phyloP scores from a whole-genome alignment of 2,888 invertebrate genomes.

The Drosophila peninsularis region DNA sequence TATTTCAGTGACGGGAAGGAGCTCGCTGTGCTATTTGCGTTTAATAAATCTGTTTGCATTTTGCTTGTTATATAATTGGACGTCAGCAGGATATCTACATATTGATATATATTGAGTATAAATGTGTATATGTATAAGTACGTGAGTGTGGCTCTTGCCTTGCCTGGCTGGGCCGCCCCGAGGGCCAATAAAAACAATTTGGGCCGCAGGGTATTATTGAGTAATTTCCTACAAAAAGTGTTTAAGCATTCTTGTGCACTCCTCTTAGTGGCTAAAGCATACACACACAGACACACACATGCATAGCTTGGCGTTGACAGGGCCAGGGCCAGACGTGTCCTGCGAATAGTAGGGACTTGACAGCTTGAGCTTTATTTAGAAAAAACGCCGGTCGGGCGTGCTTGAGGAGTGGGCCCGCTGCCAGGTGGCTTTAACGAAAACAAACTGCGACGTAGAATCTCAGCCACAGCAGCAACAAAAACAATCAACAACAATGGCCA shows the following conservation, averaged over 20 bases:
- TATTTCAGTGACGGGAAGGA: conserved; percentile 31
- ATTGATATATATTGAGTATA: not conserved
- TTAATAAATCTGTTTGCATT: conserved; percentile 18
- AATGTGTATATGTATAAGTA: not conserved
- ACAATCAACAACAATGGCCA: conserved; percentile 11
- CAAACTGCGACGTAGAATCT: conserved; percentile 64
- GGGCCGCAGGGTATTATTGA: conserved; percentile 46
- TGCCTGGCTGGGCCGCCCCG: not conserved
- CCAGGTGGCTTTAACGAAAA: conserved; percentile 35
- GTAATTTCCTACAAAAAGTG: conserved; percentile 61
- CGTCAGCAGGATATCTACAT: conserved; percentile 1
- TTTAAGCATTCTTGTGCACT: conserved; percentile 58
- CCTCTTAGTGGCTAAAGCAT: conserved; percentile 30
- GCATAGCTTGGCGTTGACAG: conserved; percentile 38
- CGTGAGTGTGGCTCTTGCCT: not conserved
- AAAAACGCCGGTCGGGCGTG: conserved; percentile 49
- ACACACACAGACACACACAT: conserved; percentile 9
- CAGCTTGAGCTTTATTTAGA: conserved; percentile 60
- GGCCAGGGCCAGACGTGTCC: conserved; percentile 63
- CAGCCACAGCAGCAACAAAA: conserved; percentile 15
- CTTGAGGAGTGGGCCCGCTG: conserved; percentile 29
- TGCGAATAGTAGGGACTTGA: conserved; percentile 26
- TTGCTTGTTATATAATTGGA: conserved; percentile 49
- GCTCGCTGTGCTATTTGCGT: conserved; percentile 11
- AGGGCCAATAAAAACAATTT: conserved; percentile 4